Conservation (phyloP, 2,888 invertebrate genomes). For the Polydrusus tereticollis region DNA sequence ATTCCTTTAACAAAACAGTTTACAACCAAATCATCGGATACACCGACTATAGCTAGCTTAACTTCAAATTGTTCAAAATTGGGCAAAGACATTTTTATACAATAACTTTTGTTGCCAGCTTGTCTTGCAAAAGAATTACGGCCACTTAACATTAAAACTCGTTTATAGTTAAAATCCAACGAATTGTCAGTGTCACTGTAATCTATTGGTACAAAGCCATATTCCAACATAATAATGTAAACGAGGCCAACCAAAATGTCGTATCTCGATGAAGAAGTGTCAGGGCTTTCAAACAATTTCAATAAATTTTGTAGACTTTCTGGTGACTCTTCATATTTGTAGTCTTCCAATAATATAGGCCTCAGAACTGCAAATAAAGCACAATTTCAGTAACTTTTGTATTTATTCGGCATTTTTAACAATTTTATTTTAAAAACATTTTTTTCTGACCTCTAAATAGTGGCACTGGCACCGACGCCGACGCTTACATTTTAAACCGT, state of each 20-base stretch:
- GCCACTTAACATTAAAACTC: slow-evolving; percentile 55
- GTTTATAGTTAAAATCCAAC: slow-evolving; percentile 57
- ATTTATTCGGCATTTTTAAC: background rate
- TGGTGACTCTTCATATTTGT: slow-evolving; percentile 57
- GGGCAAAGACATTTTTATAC: slow-evolving; percentile 56
- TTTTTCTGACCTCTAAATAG: no score
- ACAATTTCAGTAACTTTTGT: slow-evolving; percentile 28
- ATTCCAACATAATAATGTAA: slow-evolving; percentile 64
- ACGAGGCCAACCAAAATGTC: slow-evolving; percentile 63
- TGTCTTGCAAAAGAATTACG: slow-evolving; percentile 52
- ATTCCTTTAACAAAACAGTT: slow-evolving; percentile 60
- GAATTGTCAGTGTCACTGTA: slow-evolving; percentile 48
- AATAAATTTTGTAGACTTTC: slow-evolving; percentile 59
- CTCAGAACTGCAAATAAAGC: slow-evolving; percentile 61
- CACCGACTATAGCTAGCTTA: slow-evolving; percentile 56
- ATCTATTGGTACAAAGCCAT: slow-evolving; percentile 62
- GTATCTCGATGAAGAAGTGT: slow-evolving; percentile 47
- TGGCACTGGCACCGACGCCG: no score
- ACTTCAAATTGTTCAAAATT: slow-evolving; percentile 55
- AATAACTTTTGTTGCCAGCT: slow-evolving; percentile 58
- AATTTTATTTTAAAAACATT: background rate
- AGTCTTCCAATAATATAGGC: slow-evolving; percentile 62
- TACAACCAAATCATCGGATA: slow-evolving; percentile 60
- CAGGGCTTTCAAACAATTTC: slow-evolving; percentile 51
- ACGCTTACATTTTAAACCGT: no score